Conservation (phyloP, 2,113 vertebrate species). For the Hemichromis elongatus region DNA sequence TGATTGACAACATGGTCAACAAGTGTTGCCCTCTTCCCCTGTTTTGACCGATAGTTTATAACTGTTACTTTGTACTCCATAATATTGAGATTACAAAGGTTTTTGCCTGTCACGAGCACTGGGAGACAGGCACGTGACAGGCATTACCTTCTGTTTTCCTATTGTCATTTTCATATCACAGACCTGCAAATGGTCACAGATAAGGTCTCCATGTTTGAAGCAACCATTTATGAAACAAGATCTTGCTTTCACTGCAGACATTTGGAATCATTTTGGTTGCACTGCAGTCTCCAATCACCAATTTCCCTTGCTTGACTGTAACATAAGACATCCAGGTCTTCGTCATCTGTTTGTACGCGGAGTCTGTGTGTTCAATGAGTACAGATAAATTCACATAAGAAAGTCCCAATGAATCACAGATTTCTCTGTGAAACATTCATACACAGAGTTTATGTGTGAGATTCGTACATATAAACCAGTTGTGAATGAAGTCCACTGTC, state of each 20-base stretch:
- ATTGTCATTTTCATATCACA: neutral
- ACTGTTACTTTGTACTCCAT: neutral
- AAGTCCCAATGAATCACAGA: no score
- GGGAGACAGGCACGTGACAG: neutral
- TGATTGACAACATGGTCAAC: no score
- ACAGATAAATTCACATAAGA: neutral
- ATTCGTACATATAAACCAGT: neutral
- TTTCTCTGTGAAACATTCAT: neutral
- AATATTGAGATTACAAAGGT: neutral
- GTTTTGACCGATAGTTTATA: neutral
- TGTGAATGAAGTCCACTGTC: slow-evolving; percentile 11
- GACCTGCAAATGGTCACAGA: neutral
- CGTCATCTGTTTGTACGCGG: neutral
- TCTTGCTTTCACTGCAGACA: neutral
- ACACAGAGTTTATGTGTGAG: neutral
- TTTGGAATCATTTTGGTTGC: neutral
- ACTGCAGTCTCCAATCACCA: neutral
- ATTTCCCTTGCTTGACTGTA: neutral
- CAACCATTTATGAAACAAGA: neutral
- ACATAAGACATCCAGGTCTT: neutral
- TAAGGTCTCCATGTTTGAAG: neutral
- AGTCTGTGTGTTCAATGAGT: neutral
- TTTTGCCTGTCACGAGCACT: neutral
- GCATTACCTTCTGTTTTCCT: neutral
- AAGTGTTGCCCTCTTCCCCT: no score